Percentiles rank a stretch among this genome's conserved stretches.
Conservation (phyloP, 2,113 vertebrate genomes). For the Stegastes partitus region DNA sequence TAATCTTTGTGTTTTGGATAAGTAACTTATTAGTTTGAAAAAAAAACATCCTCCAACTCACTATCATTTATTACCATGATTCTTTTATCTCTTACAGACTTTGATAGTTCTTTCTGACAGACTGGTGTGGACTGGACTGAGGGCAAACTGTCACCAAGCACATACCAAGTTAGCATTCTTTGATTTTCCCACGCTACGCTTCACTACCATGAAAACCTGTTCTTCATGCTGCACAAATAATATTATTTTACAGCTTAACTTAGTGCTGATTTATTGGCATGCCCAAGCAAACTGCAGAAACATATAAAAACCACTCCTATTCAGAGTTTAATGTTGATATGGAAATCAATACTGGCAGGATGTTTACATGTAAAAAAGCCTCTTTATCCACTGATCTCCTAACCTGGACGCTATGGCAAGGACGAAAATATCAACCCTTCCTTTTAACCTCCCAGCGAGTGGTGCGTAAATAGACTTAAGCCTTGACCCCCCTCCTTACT, state of each 20-base stretch:
- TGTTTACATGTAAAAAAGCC: conserved; percentile 17
- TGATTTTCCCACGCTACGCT: conserved; percentile 30
- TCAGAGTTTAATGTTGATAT: background rate
- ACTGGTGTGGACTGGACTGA: background rate
- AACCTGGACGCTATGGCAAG: background rate
- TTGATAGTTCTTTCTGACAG: conserved; percentile 1
- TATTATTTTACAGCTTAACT: background rate
- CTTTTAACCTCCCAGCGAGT: conserved; percentile 3
- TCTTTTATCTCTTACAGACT: background rate
- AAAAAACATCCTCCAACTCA: background rate
- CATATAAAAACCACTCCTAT: background rate
- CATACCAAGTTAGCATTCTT: background rate
- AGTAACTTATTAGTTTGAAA: background rate
- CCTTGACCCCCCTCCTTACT: conserved; percentile 26
- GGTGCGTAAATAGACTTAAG: conserved; percentile 73
- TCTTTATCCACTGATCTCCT: conserved; percentile 38
- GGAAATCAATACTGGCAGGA: conserved; percentile 6
- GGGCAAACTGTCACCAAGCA: background rate
- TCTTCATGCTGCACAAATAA: conserved; percentile 4
- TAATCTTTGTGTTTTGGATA: background rate
- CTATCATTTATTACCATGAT: background rate
- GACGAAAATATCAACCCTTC: conserved; percentile 30
- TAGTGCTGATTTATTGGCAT: background rate
- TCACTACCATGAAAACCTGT: conserved; percentile 37
- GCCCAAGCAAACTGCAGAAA: conserved; percentile 9